Evolutionary conservation across 2,797 vertebrate species (phyloP).

Genomic region (Chaenodraco wilsoni): DNA sequence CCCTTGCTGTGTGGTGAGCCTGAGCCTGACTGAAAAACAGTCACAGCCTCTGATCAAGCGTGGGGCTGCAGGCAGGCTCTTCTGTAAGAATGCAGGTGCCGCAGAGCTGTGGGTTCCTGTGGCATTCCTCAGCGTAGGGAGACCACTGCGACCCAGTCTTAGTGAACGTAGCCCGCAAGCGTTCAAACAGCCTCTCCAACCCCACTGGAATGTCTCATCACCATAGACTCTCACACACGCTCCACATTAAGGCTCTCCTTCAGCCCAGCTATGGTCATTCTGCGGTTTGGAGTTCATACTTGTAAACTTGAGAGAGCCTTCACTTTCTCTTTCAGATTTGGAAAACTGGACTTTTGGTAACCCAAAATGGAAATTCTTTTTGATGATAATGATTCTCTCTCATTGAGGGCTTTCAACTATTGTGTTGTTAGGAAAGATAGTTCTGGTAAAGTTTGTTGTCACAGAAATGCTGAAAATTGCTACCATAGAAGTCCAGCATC

Average conservation of each 20-base stretch:
- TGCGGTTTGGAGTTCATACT: constrained; percentile 48
- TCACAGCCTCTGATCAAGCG: constrained; percentile 74
- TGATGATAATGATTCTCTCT: neutral
- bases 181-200: constrained; percentile 67
- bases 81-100: constrained; percentile 75
- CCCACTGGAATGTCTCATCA: constrained; percentile 79
- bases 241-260: constrained; percentile 64
- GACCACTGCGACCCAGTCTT: constrained; percentile 58
- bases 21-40: constrained; percentile 52
- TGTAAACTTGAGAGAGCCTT: constrained; percentile 35
- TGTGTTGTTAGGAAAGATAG: neutral
- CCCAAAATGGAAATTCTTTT: constrained; percentile 17
- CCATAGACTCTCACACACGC: constrained; percentile 63
- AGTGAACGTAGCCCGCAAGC: constrained; percentile 45
- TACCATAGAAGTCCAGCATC: constrained; percentile 46
- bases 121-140: constrained; percentile 73
- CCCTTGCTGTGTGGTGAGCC: constrained; percentile 37
- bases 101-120: constrained; percentile 67
- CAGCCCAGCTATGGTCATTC: constrained; percentile 44
- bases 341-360: constrained; percentile 10
- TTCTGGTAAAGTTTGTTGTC: constrained; percentile 9
- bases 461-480: constrained; percentile 17
- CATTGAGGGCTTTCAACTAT: neutral
- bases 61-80: constrained; percentile 54
- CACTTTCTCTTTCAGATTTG: constrained; percentile 36